Base-by-base conservation (phyloP, 2,888 invertebrate genomes). In the Chrysotoxum bicinctum region DNA sequence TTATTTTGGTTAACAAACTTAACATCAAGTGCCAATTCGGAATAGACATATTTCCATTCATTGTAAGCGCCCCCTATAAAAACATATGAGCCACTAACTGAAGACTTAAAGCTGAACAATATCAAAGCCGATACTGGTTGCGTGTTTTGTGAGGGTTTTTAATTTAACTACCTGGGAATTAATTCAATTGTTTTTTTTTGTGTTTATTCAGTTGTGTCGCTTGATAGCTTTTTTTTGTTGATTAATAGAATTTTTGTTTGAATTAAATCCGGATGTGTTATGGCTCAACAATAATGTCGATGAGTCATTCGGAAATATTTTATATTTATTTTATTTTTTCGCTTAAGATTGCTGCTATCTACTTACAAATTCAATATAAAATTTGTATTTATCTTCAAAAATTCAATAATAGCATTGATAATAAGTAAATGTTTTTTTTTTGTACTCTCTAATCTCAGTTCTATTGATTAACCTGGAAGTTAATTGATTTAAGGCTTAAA, bases 191-290 rank as follows among this genome's bases (percentile, higher is more conserved):
- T 54, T 54, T 37, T 68, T 19, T 16, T 5, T 62, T 40, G 45
- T 74, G 12, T 64, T 68, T 60, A 76, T 64, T 64, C 12, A 45
- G 19, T 30, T 64, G 43, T 45, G 12, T 45, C 40, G 58, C 58
- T 69, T 76, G 69, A 69, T 30, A 52, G 40, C 12, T 19, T 52
- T 69, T 40, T 40, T 45, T 60, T 58, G 12, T 58, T 58, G 48
- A 76, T 56, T 48, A 58, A 48, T 16, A 60, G 1, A 30, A 26
- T 21, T 60, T 58, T 56, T 58, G 5, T 45, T 30, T 60, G 21
- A 40, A 48, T 69, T 54, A 9, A 69, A 50, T 77, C 60, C 77
- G 77, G 77, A 62, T 77, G 69, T 43, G 21, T n/a, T n/a, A 76
- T 52, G 8, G 30, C 30, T 69, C 45, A 30, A 37, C 35, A 66